These are phyloP conservation scores for Enteromius anoplus DNA, from an alignment of 2,797 vertebrate species.

Conservation along the genomic window DNA sequence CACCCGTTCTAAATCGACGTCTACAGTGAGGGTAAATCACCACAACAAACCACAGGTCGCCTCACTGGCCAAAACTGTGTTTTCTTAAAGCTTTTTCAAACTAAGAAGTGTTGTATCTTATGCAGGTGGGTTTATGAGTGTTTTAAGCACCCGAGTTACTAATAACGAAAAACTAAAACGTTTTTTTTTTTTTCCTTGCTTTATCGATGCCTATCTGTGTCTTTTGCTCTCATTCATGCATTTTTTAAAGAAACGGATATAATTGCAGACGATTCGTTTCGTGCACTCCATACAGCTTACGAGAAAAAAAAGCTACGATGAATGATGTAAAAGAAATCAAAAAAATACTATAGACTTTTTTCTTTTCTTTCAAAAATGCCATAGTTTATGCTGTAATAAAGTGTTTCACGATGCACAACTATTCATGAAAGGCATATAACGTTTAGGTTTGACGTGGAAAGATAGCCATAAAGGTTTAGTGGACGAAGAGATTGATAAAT, in stretches of 20 bases:
- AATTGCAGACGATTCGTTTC: constrained; percentile 61
- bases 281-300: constrained; percentile 65
- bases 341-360: constrained; percentile 36
- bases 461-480: constrained; percentile 39
- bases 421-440: constrained; percentile 31
- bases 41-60: constrained; percentile 15
- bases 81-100: constrained; percentile 54
- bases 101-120: constrained; percentile 47
- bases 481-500: constrained; percentile 2
- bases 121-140: constrained; percentile 44
- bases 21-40: constrained; percentile 21
- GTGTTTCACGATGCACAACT: constrained; percentile 12
- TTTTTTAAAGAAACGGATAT: constrained; percentile 63
- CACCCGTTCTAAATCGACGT: constrained; percentile 19
- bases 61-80: constrained; percentile 46
- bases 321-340: constrained; percentile 46
- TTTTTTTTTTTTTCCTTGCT: constrained; percentile 23
- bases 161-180: constrained; percentile 36
- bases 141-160: constrained; percentile 51
- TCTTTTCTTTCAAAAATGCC: constrained; percentile 32
- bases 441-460: constrained; percentile 11
- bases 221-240: constrained; percentile 66
- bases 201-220: constrained; percentile 50
- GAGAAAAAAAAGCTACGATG: constrained; percentile 25
- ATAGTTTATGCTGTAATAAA: constrained; percentile 47